Conservation (phyloP, 2,888 invertebrate genomes). For the Tenthredo scrophulariae region DNA sequence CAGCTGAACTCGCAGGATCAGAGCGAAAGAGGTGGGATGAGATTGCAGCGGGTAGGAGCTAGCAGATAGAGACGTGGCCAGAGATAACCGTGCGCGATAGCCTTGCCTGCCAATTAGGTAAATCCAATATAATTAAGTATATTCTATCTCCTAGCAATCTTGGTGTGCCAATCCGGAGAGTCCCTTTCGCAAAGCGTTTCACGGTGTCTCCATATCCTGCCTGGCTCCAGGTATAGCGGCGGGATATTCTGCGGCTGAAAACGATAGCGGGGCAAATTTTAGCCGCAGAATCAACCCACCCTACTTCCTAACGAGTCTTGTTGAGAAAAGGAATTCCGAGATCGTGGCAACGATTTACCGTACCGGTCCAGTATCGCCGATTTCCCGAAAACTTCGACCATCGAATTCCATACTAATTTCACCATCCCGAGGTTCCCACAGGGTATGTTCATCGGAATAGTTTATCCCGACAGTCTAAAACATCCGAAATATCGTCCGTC, state of each 20-base stretch:
- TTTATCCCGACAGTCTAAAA: not conserved
- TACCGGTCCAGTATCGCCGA: not conserved
- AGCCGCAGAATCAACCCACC: not conserved
- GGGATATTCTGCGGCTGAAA: not conserved
- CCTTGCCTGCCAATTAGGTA: conserved; percentile 67
- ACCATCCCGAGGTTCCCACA: not conserved
- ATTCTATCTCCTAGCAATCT: conserved; percentile 60
- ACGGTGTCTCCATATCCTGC: not conserved
- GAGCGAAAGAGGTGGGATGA: not conserved
- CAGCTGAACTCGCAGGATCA: not conserved
- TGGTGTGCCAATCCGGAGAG: conserved; percentile 36
- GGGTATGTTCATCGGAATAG: not conserved
- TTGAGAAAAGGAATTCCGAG: not conserved
- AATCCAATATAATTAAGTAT: conserved; percentile 71
- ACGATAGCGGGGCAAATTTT: not conserved
- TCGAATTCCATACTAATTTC: conserved; percentile 48
- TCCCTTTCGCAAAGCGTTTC: conserved; percentile 29
- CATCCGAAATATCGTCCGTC: not conserved
- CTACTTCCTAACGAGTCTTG: not conserved
- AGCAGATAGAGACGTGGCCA: conserved; percentile 63
- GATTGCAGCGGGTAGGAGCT: conserved; percentile 45
- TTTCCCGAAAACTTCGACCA: not conserved
- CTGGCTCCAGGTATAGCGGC: not conserved
- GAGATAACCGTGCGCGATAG: conserved; percentile 62
- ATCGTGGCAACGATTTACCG: conserved; percentile 21